These are phyloP conservation scores for Rhodophaea formosa DNA, from an alignment of 2,888 invertebrate genomes.

Conservation along the genomic window DNA sequence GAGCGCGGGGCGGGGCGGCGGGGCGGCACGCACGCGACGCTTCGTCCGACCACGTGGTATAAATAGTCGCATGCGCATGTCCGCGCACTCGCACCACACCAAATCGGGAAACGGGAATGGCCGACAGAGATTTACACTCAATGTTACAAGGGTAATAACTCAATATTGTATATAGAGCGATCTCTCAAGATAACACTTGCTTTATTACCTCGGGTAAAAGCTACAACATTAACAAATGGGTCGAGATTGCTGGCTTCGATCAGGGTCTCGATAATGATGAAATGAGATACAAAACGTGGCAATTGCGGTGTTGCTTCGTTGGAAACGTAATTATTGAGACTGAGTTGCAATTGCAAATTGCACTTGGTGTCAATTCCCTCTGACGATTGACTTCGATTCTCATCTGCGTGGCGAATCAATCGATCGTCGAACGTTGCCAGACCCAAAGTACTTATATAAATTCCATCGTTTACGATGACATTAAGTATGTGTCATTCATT, in stretches of 20 bases:
- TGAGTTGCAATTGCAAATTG: constrained; percentile 1
- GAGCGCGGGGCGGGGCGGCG: constrained; percentile 28
- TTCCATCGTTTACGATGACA: too few species aligned
- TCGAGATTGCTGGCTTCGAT: not conserved
- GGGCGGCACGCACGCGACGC: constrained; percentile 32
- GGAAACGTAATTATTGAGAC: not conserved
- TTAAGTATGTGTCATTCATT: too few species aligned
- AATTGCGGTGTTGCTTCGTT: not conserved
- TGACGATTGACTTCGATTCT: not conserved
- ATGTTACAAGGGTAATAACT: constrained; percentile 22
- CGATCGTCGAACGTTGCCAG: too few species aligned
- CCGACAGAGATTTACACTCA: constrained; percentile 36
- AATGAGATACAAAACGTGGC: constrained; percentile 10
- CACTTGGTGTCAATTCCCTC: not conserved
- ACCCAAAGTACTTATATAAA: too few species aligned
- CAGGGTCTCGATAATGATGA: not conserved
- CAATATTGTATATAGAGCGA: constrained; percentile 16
- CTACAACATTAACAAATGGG: not conserved
- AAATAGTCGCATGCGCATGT: constrained; percentile 71
- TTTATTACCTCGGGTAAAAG: not conserved
- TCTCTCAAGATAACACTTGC: constrained; percentile 7
- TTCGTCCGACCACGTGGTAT: constrained; percentile 68
- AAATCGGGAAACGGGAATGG: constrained; percentile 69
- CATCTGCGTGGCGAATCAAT: not conserved
- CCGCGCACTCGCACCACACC: constrained; percentile 62